Percentiles rank a stretch among this genome's conserved stretches.
Conservation (phyloP, 2,888 invertebrate species). For the Nomada fabriciana region DNA sequence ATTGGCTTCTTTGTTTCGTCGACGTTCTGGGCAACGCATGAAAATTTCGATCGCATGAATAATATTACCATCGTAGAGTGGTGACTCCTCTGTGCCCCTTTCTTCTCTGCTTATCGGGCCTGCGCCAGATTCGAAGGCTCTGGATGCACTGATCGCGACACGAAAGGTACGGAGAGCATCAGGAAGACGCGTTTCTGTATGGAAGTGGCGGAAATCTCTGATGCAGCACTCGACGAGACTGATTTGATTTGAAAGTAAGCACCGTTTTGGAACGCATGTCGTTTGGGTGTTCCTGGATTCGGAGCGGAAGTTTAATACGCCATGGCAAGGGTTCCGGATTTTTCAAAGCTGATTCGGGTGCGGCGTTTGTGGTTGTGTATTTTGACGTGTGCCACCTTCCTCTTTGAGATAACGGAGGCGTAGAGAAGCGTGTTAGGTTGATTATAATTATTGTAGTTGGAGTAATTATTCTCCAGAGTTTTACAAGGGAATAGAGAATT, state of each 20-base stretch:
- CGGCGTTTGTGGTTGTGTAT: neutral
- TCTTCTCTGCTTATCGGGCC: constrained; percentile 14
- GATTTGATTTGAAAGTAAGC: constrained; percentile 30
- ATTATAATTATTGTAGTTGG: too few species aligned
- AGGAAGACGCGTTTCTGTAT: neutral
- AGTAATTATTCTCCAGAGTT: too few species aligned
- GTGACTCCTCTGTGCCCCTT: neutral
- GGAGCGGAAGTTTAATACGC: constrained; percentile 13
- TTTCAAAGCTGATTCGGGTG: neutral
- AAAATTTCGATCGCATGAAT: constrained; percentile 45
- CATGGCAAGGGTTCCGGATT: neutral
- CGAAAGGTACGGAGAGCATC: neutral
- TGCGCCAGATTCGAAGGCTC: neutral
- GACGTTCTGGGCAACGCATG: constrained; percentile 6
- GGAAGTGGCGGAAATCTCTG: neutral
- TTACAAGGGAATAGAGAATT: too few species aligned
- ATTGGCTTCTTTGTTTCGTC: constrained; percentile 33
- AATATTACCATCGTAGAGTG: constrained; percentile 38
- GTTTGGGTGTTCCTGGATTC: neutral
- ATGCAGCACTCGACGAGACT: neutral
- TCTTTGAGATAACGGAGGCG: neutral
- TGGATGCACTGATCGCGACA: constrained; percentile 14
- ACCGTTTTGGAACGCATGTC: constrained; percentile 1
- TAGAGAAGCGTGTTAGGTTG: too few species aligned
- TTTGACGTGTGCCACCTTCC: neutral